Percentiles rank a stretch among this genome's conserved stretches.
phyloP scores from a whole-genome alignment of 2,113 vertebrate genomes.

The Macquaria australasica region DNA sequence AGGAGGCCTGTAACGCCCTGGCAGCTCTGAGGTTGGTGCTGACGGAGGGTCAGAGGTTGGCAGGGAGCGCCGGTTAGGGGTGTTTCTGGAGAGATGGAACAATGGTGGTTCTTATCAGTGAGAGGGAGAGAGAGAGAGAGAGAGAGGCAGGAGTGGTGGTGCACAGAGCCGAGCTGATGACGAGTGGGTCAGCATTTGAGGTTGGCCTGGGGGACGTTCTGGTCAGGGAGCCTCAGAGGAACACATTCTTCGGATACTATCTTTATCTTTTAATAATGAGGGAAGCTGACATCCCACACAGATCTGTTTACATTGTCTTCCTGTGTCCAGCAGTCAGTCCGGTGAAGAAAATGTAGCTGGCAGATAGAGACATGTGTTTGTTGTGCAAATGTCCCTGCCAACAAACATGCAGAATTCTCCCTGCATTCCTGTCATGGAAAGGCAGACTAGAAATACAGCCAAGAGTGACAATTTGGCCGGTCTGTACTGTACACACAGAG shows the following conservation, averaged over 20 bases:
- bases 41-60: slow-evolving; percentile 66
- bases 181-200: slow-evolving; percentile 18
- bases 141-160: slow-evolving; percentile 15
- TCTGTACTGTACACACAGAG: slow-evolving; percentile 41
- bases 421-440: slow-evolving; percentile 62
- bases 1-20: slow-evolving; percentile 64
- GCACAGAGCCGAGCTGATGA: background rate
- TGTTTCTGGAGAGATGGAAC: slow-evolving; percentile 54
- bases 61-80: slow-evolving; percentile 43
- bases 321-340: slow-evolving; percentile 26
- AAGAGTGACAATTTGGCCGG: slow-evolving; percentile 65
- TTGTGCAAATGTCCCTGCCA: slow-evolving; percentile 39
- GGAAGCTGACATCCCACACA: slow-evolving; percentile 52
- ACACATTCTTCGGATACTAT: slow-evolving; percentile 63
- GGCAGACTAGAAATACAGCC: slow-evolving; percentile 38
- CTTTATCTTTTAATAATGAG: slow-evolving; percentile 65
- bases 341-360: slow-evolving; percentile 44
- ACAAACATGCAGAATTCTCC: slow-evolving; percentile 47
- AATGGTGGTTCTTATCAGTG: slow-evolving; percentile 71
- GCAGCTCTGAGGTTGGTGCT: slow-evolving; percentile 41
- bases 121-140: slow-evolving; percentile 22
- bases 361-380: slow-evolving; percentile 52
- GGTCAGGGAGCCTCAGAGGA: slow-evolving; percentile 46
- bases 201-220: slow-evolving; percentile 38
- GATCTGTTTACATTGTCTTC: slow-evolving; percentile 57